phyloP scores from a whole-genome alignment of 2,113 vertebrate genomes.

The Poeciliopsis retropinna region DNA sequence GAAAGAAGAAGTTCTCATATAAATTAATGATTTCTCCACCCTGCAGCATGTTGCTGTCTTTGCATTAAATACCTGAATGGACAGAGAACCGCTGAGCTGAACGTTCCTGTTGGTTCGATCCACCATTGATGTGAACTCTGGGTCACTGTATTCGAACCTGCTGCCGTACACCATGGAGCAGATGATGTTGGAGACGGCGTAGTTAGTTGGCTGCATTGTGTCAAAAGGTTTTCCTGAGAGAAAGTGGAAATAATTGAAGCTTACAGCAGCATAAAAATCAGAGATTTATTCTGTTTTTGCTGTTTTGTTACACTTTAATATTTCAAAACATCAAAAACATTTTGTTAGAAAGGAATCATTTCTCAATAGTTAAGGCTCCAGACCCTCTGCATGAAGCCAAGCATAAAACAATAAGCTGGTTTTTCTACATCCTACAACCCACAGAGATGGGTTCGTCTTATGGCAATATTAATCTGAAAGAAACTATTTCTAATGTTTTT shows the following conservation, averaged over 20 bases:
- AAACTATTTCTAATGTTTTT: not conserved
- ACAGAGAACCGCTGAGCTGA: not conserved
- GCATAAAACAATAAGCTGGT: too few species aligned
- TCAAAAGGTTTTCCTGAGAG: constrained; percentile 8
- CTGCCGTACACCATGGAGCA: constrained; percentile 59
- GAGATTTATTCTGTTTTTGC: not conserved
- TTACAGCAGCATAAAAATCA: not conserved
- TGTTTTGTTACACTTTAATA: too few species aligned
- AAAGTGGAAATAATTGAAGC: not conserved
- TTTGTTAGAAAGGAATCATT: too few species aligned
- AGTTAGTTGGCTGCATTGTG: not conserved
- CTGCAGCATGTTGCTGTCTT: not conserved
- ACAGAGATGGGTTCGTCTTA: not conserved
- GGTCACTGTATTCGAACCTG: constrained; percentile 62
- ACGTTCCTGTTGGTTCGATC: not conserved
- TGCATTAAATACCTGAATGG: constrained; percentile 28
- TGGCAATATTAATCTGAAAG: not conserved
- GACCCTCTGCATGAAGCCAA: too few species aligned
- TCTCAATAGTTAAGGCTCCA: too few species aligned
- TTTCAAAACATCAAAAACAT: too few species aligned
- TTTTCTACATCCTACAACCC: too few species aligned
- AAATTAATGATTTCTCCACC: not conserved
- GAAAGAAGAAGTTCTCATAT: not conserved
- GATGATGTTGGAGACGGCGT: constrained; percentile 50
- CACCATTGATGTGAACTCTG: constrained; percentile 38